phyloP scores from a whole-genome alignment of 2,888 invertebrate genomes.

The Tyria jacobaeae region DNA sequence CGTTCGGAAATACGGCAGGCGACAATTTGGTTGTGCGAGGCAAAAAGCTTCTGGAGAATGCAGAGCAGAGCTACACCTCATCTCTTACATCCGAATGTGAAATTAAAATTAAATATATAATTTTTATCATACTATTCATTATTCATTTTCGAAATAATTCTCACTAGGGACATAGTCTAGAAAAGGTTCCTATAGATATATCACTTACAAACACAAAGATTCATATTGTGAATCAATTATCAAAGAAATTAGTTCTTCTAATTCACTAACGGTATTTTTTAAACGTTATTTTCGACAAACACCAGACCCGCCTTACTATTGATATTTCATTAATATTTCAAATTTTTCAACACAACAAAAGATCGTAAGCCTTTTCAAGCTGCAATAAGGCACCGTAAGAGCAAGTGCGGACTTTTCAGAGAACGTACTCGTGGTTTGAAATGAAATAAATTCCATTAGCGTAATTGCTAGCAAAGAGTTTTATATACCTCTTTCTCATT shows the following conservation, averaged over 20 bases:
- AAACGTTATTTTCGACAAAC: too few relatives aligned
- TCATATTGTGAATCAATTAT: neutral
- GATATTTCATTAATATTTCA: neutral
- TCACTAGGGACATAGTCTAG: neutral
- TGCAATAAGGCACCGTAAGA: conserved; percentile 50
- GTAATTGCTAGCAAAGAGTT: conserved; percentile 76
- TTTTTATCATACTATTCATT: neutral
- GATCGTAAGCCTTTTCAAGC: conserved; percentile 42
- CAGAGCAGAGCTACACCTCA: too few relatives aligned
- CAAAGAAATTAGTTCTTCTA: too few relatives aligned
- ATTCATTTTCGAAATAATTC: neutral
- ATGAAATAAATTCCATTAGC: conserved; percentile 82
- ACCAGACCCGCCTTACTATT: neutral
- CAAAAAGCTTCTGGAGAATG: too few relatives aligned
- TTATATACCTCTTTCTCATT: conserved; percentile 56
- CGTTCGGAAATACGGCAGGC: too few relatives aligned
- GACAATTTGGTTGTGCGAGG: too few relatives aligned
- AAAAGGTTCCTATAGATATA: neutral
- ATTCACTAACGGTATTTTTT: too few relatives aligned
- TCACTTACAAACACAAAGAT: neutral
- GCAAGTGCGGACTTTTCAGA: conserved; percentile 42
- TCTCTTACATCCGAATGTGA: too few relatives aligned
- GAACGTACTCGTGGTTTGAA: conserved; percentile 55
- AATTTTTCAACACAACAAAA: conserved; percentile 29
- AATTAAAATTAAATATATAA: too few relatives aligned